Conservation (phyloP, 2,888 invertebrate genomes). For the Cartodere bifasciata region DNA sequence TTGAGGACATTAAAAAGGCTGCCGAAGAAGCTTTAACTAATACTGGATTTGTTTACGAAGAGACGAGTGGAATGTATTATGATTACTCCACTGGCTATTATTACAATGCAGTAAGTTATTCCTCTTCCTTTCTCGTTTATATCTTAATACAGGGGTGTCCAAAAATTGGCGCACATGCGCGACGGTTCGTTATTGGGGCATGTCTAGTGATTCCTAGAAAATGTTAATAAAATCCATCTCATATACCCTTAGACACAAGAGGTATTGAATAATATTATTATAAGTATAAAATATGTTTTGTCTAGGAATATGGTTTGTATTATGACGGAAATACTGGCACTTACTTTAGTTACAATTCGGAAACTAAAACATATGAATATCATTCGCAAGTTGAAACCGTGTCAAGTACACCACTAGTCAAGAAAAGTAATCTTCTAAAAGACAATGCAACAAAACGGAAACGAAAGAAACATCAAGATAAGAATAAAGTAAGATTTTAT, state of each 20-base stretch:
- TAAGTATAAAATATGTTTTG: slow-evolving; percentile 17
- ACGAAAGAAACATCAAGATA: slow-evolving; percentile 7
- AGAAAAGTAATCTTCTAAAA: slow-evolving; percentile 25
- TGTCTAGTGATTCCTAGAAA: too few relatives aligned
- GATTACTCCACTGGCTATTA: slow-evolving; percentile 82
- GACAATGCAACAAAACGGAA: slow-evolving; percentile 13
- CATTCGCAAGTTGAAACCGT: slow-evolving; percentile 54
- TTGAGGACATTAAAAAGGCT: slow-evolving; percentile 64
- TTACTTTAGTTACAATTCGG: slow-evolving; percentile 71
- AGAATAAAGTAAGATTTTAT: slow-evolving; percentile 9
- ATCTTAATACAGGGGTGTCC: too few relatives aligned
- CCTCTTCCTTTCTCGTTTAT: slow-evolving; percentile 2
- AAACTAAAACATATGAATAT: slow-evolving; percentile 61
- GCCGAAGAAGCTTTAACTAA: slow-evolving; percentile 62
- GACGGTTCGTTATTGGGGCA: too few relatives aligned
- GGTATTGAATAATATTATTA: too few relatives aligned
- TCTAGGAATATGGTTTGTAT: slow-evolving; percentile 72
- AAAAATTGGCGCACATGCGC: too few relatives aligned
- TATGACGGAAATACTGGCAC: slow-evolving; percentile 78
- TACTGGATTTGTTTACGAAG: slow-evolving; percentile 74
- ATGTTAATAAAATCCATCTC: too few relatives aligned
- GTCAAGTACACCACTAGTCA: slow-evolving; percentile 5
- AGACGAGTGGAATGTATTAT: slow-evolving; percentile 77
- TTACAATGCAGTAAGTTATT: slow-evolving; percentile 65
- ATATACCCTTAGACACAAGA: too few relatives aligned